Conservation (phyloP, 1,140 invertebrate species). For the Tetramorium alpestre region DNA sequence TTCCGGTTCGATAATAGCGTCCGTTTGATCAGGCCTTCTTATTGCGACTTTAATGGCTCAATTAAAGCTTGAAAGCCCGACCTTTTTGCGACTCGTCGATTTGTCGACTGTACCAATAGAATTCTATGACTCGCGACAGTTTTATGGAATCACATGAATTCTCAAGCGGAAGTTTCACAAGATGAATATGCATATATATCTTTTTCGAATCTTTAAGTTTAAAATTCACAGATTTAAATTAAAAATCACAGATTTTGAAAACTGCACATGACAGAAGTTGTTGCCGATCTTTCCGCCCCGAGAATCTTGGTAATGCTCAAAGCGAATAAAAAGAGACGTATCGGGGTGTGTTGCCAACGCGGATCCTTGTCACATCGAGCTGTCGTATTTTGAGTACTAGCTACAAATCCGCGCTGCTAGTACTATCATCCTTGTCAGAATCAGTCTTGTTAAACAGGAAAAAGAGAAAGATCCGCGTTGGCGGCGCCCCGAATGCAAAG, state of each 20-base stretch:
- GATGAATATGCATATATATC: no score
- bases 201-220: neutral
- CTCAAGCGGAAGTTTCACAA: neutral
- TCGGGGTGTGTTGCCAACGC: conserved; percentile 24
- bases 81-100: conserved; percentile 31
- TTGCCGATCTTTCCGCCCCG: conserved; percentile 9
- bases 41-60: conserved; percentile 48
- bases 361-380: conserved; percentile 2
- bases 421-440: neutral
- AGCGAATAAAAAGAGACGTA: conserved; percentile 25
- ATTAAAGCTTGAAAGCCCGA: conserved; percentile 39
- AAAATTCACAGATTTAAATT: neutral
- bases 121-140: neutral
- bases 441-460: neutral
- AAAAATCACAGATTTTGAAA: neutral
- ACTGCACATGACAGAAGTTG: neutral
- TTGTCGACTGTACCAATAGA: neutral
- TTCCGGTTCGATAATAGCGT: conserved; percentile 41
- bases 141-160: neutral
- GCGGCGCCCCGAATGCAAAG: conserved; percentile 6
- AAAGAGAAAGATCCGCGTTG: neutral
- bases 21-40: conserved; percentile 48
- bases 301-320: conserved; percentile 8
- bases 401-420: neutral
- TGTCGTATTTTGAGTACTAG: neutral